These are phyloP conservation scores for Corythaeola cristata DNA, from an alignment of 2,113 vertebrate genomes.

Conservation along the genomic window DNA sequence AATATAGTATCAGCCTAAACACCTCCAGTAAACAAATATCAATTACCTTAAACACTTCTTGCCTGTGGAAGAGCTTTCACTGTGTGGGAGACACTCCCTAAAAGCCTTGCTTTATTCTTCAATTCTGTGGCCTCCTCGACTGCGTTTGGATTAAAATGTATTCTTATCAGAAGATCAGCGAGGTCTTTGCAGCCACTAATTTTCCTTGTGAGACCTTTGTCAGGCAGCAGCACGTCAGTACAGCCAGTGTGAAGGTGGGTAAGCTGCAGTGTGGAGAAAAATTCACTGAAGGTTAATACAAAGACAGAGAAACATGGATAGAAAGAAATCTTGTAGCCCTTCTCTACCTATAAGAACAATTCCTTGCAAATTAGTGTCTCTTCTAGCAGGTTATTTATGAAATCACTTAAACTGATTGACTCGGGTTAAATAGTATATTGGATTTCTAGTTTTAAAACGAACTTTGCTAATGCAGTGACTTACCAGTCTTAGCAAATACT, in stretches of 20 bases:
- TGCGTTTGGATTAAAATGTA: neutral
- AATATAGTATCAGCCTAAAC: neutral
- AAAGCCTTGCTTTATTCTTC: neutral
- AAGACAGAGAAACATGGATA: neutral
- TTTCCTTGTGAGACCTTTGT: neutral
- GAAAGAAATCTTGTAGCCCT: neutral
- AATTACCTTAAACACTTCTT: neutral
- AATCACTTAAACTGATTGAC: neutral
- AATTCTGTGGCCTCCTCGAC: fast-evolving
- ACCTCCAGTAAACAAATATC: neutral
- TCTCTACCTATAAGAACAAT: neutral
- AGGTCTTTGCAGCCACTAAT: neutral
- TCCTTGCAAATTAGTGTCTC: neutral
- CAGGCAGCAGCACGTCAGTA: neutral
- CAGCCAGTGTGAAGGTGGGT: neutral
- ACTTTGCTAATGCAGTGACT: neutral
- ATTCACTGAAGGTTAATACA: neutral
- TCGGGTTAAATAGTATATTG: neutral
- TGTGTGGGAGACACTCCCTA: neutral
- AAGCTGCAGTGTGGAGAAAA: neutral
- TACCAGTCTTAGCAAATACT: neutral
- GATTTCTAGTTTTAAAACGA: neutral
- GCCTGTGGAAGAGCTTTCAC: neutral
- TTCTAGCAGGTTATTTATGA: neutral
- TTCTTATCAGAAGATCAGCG: neutral